phyloP scores from a whole-genome alignment of 2,113 vertebrate species.

The Oreochromis tanganicae region DNA sequence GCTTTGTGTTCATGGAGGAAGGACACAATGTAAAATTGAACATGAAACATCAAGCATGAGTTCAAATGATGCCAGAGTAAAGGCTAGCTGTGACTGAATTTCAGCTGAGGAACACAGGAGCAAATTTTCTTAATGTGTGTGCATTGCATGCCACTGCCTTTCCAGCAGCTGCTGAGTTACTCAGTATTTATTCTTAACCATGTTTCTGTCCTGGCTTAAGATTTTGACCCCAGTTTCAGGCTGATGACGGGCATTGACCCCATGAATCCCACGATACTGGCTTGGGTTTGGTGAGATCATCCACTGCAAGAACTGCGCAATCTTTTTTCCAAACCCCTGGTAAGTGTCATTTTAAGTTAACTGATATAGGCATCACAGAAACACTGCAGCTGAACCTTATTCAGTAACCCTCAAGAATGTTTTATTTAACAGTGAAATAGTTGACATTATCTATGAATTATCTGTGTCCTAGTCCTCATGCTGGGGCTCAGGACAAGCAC shows the following conservation, averaged over 20 bases:
- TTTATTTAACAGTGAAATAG: not conserved
- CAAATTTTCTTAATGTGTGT: not conserved
- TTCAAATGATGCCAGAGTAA: not conserved
- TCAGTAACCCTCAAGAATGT: not conserved
- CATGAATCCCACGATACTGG: constrained; percentile 82
- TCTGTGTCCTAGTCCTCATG: not conserved
- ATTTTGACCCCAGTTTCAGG: constrained; percentile 80
- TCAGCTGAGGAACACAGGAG: not conserved
- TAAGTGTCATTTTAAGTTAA: constrained; percentile 55
- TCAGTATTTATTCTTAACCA: not conserved
- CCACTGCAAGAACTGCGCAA: constrained; percentile 82
- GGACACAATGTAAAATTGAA: constrained; percentile 21
- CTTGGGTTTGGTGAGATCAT: constrained; percentile 82
- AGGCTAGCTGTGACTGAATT: not conserved
- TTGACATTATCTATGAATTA: constrained; percentile 1
- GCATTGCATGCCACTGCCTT: not conserved
- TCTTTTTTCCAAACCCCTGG: constrained; percentile 83
- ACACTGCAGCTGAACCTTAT: not conserved
- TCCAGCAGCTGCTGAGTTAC: not conserved
- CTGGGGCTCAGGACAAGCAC: not conserved
- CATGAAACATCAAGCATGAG: not conserved
- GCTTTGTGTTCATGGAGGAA: constrained; percentile 20
- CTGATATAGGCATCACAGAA: not conserved
- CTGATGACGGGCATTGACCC: constrained; percentile 83
- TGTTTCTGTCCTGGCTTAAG: constrained; percentile 42